phyloP scores from a whole-genome alignment of 1,140 invertebrate genomes.

The Asobara japonica region DNA sequence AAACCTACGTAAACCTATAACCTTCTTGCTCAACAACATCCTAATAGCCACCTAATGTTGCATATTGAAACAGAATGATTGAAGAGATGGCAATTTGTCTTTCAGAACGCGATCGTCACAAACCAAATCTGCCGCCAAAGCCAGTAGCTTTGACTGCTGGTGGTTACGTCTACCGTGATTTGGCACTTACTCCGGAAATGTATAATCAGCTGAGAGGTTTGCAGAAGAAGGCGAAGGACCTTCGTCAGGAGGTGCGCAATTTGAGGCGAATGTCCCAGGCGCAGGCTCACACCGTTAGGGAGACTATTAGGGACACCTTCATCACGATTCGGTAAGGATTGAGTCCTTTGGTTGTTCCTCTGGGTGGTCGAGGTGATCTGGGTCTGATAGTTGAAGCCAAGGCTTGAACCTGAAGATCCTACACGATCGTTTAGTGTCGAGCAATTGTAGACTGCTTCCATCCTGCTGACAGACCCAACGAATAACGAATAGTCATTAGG shows the following conservation, averaged over 20 bases:
- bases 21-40: not conserved
- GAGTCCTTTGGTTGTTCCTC: not conserved
- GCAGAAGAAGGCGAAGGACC: constrained; percentile 90
- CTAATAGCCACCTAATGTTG: no score
- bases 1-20: no score
- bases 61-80: no score
- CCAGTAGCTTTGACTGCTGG: constrained; percentile 77
- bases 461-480: no score
- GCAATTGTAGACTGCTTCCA: no score
- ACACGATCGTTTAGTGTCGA: no score
- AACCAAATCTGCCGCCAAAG: constrained; percentile 87
- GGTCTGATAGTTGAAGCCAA: no score
- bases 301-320: constrained; percentile 90
- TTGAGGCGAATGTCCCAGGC: constrained; percentile 89
- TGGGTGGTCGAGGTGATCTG: no score
- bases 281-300: constrained; percentile 88
- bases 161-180: constrained; percentile 73
- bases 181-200: constrained; percentile 83
- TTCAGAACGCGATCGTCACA: constrained; percentile 82
- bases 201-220: constrained; percentile 85
- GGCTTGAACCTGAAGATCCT: no score
- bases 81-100: no score
- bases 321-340: constrained; percentile 76
- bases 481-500: no score
- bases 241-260: constrained; percentile 88